Percentiles rank a stretch among this genome's conserved stretches.
These are phyloP conservation scores for Valencia hispanica DNA, from an alignment of 2,797 vertebrate genomes.

Conservation along the genomic window DNA sequence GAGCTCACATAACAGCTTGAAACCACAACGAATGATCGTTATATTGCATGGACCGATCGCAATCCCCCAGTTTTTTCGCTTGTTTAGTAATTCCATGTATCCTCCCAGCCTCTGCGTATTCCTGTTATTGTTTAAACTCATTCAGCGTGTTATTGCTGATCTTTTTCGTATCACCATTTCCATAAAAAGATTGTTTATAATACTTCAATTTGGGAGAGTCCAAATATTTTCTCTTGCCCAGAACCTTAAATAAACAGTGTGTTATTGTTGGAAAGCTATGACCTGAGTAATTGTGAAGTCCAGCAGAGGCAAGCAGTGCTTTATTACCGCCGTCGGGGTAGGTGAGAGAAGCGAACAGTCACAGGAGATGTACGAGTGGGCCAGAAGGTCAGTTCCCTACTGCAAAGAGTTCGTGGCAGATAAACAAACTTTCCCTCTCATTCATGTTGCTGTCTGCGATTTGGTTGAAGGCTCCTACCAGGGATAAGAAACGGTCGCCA, in stretches of 20 bases:
- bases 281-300: conserved; percentile 56
- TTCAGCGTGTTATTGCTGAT: conserved; percentile 72
- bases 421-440: conserved; percentile 56
- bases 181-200: conserved; percentile 80
- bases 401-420: conserved; percentile 46
- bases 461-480: conserved; percentile 29
- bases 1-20: conserved; percentile 29
- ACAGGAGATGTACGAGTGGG: conserved; percentile 52
- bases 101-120: conserved; percentile 50
- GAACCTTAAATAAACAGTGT: conserved; percentile 80
- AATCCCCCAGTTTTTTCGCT: conserved; percentile 27
- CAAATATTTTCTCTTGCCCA: conserved; percentile 81
- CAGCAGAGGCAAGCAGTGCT: conserved; percentile 45
- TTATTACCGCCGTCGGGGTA: conserved; percentile 58
- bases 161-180: conserved; percentile 70
- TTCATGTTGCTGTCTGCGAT: conserved; percentile 24
- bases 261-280: conserved; percentile 78
- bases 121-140: conserved; percentile 71
- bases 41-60: conserved; percentile 17
- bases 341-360: conserved; percentile 46
- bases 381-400: conserved; percentile 42
- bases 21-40: conserved; percentile 52
- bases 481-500: conserved; percentile 36
- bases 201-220: conserved; percentile 81
- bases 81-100: conserved; percentile 52